Evolutionary conservation across 1,140 invertebrate genomes (phyloP), one percentile per base, ranked within the genome.

Genomic region (Hydropsyche tenuis): DNA sequence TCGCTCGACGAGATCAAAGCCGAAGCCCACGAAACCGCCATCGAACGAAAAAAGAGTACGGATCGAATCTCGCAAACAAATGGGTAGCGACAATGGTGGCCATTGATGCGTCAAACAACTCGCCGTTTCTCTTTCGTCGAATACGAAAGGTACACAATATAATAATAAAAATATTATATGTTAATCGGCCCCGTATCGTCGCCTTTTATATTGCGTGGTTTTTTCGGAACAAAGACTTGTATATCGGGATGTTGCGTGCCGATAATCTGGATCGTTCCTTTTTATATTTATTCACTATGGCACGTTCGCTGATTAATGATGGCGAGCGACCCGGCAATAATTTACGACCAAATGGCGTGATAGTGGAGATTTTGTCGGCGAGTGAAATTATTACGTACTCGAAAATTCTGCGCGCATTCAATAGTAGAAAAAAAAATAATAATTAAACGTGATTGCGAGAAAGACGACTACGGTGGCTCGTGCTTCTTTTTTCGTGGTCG

Each of bases 261-360:
- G 18, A 43, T 48, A 48, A 68, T 68, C 65, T 68, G 65, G 23
- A 68, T 48, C 30, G 25, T 6, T 65, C 30, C 43, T 37, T 65
- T 65, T 65, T 65, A 51, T 51, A 16, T 51, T 46, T 42, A 30
- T 42, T 43, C n/a, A 65, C 42, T 48, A 68, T 68, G n/a, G 65
- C 43, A 66, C 43, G 65, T 68, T 46, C 65, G 11, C 65, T 68
- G 65, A 68, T 68, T 68, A 68, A 68, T 68, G 65, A 68, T 43
- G 22, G 43, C 23, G 23, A 20, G 45, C 18, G 65, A 68, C 65
- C 56, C 43, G 43, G 45, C 45, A 68, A 68, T 68, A 68, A 68
- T 68, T 68, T 68, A 68, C 42, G 45, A 43, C 45, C 65, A 48
- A 68, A 68, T 68, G 65, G 65, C 65, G 65, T 68, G 65, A 68